Base-by-base conservation (phyloP, 2,888 invertebrate genomes). In the Stegana nigrithorax region DNA sequence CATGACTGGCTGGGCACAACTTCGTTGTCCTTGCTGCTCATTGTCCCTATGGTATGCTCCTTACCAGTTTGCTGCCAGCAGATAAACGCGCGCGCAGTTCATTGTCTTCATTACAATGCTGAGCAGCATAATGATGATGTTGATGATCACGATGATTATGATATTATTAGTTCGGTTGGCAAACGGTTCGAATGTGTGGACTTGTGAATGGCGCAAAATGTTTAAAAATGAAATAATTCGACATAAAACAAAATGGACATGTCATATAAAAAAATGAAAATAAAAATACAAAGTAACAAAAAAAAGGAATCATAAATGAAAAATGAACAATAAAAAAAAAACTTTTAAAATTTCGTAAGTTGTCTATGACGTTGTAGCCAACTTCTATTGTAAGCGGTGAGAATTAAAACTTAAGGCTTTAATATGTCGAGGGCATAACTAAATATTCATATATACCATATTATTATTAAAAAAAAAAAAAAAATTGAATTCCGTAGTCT, bases 201-300 rank as follows among this genome's bases (percentile, higher is more conserved):
- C 53, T 55, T 55, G 53, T 36, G 53, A 55, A 55, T 55, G 53
- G n/a, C 36, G 53, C 53, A 21, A 55, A 55, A 12, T 55, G 32
- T 32, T 55, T 36, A 21, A 55, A n/a, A 32, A 55, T 21, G 36
- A 55, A 36, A 55, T 55, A 32, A 21, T 26, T 7, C 53, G 26
- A 55, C 39, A 55, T 55, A 55, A 55, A 27, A 55, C 19, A 17
- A 55, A 50, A 8, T 23, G 39, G 39, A n/a, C n/a, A n/a, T n/a
- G n/a, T n/a, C n/a, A n/a, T n/a, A n/a, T n/a, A n/a, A n/a, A n/a
- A n/a, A n/a, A n/a, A n/a, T n/a, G n/a, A n/a, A n/a, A n/a, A n/a
- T n/a, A n/a, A n/a, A n/a, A n/a, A n/a, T n/a, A n/a, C n/a, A 42
- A 17, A 42, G 2, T 42, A 17, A 42, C 1, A 32, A 32, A 5